Percentiles rank a stretch among this genome's conserved stretches.
These are phyloP conservation scores for Strix uralensis DNA, from an alignment of 2,113 vertebrate genomes.

Conservation along the genomic window DNA sequence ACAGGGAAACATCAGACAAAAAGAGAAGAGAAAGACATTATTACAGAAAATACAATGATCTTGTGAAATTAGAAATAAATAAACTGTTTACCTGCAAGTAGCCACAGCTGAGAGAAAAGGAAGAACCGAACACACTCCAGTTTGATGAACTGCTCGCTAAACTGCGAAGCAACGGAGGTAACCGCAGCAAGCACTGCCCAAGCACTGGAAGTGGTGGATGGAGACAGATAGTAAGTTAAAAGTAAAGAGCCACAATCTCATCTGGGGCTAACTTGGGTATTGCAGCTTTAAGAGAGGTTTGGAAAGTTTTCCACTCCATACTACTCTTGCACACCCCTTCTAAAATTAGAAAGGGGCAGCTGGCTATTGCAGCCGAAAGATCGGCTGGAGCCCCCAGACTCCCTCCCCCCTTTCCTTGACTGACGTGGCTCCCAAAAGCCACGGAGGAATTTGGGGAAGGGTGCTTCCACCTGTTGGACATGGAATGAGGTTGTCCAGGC, in stretches of 20 bases:
- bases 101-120: not conserved
- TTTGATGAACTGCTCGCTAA: not conserved
- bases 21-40: not conserved
- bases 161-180: not conserved
- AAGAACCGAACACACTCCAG: not conserved
- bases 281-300: constrained; percentile 36
- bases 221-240: not conserved
- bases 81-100: constrained; percentile 25
- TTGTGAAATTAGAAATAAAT: not conserved
- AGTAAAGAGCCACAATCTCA: constrained; percentile 24
- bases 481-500: constrained; percentile 39
- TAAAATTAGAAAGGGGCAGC: constrained; percentile 77
- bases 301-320: constrained; percentile 72
- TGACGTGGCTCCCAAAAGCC: not conserved
- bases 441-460: constrained; percentile 63
- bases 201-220: not conserved
- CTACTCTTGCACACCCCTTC: constrained; percentile 58
- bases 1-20: not conserved
- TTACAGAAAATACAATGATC: not conserved
- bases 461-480: constrained; percentile 71
- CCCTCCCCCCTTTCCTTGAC: not conserved
- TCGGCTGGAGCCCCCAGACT: not conserved
- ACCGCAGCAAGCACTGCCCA: not conserved
- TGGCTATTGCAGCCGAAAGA: constrained; percentile 45
- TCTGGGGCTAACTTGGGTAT: constrained; percentile 20